Evolutionary conservation across 2,113 vertebrate genomes (phyloP).

Genomic region (Rhadina sibilatrix): DNA sequence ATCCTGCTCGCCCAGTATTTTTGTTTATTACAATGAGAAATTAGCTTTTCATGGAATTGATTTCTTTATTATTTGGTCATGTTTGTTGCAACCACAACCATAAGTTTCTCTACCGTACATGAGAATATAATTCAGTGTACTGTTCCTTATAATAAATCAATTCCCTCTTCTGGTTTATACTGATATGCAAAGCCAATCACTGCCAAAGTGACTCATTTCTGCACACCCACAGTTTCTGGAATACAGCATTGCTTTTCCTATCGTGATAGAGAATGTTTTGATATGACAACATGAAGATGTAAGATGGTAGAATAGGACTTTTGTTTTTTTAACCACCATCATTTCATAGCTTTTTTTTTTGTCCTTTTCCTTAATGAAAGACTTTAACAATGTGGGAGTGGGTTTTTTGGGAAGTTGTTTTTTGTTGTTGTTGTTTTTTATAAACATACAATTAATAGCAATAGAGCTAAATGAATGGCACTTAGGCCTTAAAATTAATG

Average conservation of each 20-base stretch:
- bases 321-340: not conserved
- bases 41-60: not conserved
- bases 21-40: not conserved
- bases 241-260: not conserved
- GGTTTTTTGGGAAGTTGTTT: no score
- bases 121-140: not conserved
- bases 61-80: not conserved
- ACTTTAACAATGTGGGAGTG: not conserved
- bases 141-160: slow-evolving; percentile 12
- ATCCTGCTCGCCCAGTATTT: not conserved
- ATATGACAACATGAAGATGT: not conserved
- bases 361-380: not conserved
- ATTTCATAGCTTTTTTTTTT: not conserved
- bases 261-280: not conserved
- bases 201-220: not conserved
- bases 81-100: not conserved
- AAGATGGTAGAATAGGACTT: not conserved
- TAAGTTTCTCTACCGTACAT: not conserved
- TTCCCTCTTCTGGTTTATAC: slow-evolving; percentile 1
- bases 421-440: not conserved
- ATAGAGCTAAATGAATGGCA: not conserved
- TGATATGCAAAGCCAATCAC: not conserved
- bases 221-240: not conserved
- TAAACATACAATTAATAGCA: not conserved
- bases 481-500: not conserved